Evolutionary conservation across 2,888 invertebrate genomes (phyloP).

Genomic region (Fragum fragum): DNA sequence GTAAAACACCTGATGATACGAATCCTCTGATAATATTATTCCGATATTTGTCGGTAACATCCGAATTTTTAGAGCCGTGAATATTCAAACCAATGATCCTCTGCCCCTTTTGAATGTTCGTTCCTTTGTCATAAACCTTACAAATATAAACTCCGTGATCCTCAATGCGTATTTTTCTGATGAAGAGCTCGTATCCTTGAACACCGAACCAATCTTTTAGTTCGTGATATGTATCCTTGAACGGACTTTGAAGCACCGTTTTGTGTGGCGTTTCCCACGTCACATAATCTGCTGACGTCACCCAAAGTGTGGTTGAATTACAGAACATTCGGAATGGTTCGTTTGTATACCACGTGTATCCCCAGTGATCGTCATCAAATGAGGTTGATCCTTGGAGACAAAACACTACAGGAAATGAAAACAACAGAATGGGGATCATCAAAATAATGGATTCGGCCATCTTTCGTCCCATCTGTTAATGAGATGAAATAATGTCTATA

Average conservation of each 20-base stretch:
- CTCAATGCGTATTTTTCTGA: slow-evolving; percentile 55
- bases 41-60: slow-evolving; percentile 64
- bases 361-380: slow-evolving; percentile 46
- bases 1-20: slow-evolving; percentile 64
- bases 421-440: no score
- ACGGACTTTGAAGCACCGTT: background rate
- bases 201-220: slow-evolving; percentile 42
- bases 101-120: background rate
- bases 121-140: slow-evolving; percentile 36
- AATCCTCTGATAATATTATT: slow-evolving; percentile 64
- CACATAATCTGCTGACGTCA: slow-evolving; percentile 35
- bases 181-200: slow-evolving; percentile 46
- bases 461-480: no score
- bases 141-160: slow-evolving; percentile 71
- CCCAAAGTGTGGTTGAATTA: slow-evolving; percentile 41
- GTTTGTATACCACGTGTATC: slow-evolving; percentile 53
- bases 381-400: no score
- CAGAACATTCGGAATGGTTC: slow-evolving; percentile 59
- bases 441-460: no score
- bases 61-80: slow-evolving; percentile 42
- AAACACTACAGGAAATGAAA: no score
- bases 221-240: slow-evolving; percentile 25
- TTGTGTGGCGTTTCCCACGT: slow-evolving; percentile 39
- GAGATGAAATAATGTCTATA: no score
- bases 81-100: slow-evolving; percentile 64